phyloP scores from a whole-genome alignment of 2,888 invertebrate species.

The Byasa hedistus region DNA sequence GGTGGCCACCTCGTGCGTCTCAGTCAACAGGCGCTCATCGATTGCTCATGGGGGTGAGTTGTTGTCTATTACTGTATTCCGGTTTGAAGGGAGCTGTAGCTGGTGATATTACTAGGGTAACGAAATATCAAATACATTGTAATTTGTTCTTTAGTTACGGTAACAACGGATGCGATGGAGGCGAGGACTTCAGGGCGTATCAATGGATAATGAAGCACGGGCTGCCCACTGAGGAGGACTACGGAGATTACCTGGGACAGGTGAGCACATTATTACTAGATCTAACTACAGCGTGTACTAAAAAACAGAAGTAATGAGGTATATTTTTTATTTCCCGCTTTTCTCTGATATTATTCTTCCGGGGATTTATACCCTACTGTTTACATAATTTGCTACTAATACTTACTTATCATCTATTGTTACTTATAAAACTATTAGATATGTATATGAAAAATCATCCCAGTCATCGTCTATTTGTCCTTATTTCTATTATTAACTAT shows the following conservation, averaged over 20 bases:
- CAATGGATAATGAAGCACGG: slow-evolving; percentile 93
- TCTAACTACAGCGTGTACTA: too few species aligned
- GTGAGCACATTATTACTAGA: slow-evolving; percentile 53
- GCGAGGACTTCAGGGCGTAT: slow-evolving; percentile 97
- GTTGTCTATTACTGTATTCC: not conserved
- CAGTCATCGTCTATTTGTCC: too few species aligned
- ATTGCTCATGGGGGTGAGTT: slow-evolving; percentile 94
- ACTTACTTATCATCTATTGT: too few species aligned
- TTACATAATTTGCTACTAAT: too few species aligned
- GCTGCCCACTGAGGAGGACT: slow-evolving; percentile 93
- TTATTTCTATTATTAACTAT: too few species aligned
- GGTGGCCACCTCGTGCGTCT: slow-evolving; percentile 89
- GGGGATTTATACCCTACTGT: too few species aligned
- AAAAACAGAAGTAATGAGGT: too few species aligned
- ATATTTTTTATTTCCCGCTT: too few species aligned
- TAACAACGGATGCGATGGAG: slow-evolving; percentile 98
- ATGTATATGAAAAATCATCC: too few species aligned
- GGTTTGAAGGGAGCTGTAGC: too few species aligned
- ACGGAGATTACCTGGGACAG: slow-evolving; percentile 95
- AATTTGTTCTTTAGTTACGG: slow-evolving; percentile 80
- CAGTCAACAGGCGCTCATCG: slow-evolving; percentile 95
- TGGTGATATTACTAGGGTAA: not conserved
- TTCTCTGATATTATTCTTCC: too few species aligned
- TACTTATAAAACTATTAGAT: too few species aligned
- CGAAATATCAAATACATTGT: not conserved